Conservation (phyloP, 2,888 invertebrate species). For the Acrobasis consociella region DNA sequence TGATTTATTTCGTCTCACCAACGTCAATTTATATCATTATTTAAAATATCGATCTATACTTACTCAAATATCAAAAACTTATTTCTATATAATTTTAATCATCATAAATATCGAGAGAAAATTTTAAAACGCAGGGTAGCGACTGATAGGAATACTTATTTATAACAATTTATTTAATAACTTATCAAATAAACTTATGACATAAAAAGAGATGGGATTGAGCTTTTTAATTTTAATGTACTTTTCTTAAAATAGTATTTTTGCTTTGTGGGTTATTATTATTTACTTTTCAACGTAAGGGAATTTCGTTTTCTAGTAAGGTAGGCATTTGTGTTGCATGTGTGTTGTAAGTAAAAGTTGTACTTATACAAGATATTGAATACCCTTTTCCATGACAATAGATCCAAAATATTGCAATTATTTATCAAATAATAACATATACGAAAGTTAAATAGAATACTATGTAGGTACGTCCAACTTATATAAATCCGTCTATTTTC, state of each 20-base stretch:
- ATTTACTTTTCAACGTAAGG: too few relatives aligned
- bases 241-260: neutral
- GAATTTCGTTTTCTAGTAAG: too few relatives aligned
- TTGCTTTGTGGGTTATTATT: too few relatives aligned
- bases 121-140: constrained; percentile 64
- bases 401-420: constrained; percentile 1
- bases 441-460: constrained; percentile 13
- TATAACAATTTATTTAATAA: constrained; percentile 29
- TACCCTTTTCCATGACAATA: constrained; percentile 6
- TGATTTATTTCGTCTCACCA: constrained; percentile 58
- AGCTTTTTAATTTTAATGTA: neutral
- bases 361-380: neutral
- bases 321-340: too few relatives aligned
- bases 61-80: constrained; percentile 29
- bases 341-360: too few relatives aligned
- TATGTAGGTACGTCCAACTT: constrained; percentile 38
- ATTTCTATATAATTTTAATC: constrained; percentile 25
- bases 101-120: constrained; percentile 51
- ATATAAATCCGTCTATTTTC: constrained; percentile 41
- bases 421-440: neutral
- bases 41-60: constrained; percentile 36
- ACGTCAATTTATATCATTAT: constrained; percentile 68
- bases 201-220: neutral
- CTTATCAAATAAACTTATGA: neutral
- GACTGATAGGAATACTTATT: constrained; percentile 49